A percentile compares a stretch with the other conserved stretches of the same genome.
Evolutionary conservation across 1,140 invertebrate genomes (phyloP).

Genomic region (Cephus cinctus): DNA sequence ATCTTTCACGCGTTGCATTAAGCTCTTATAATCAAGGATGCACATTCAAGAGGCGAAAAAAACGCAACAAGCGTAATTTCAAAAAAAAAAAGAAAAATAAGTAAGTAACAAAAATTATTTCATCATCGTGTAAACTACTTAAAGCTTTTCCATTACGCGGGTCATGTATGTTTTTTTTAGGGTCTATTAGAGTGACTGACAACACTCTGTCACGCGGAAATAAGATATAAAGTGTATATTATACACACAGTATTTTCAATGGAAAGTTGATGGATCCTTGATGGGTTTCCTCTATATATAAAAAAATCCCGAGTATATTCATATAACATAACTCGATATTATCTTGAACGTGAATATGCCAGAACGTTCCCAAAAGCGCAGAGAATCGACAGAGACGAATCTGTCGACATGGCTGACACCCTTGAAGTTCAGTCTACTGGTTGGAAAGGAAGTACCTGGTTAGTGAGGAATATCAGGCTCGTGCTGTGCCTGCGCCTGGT

Average conservation of each 20-base stretch:
- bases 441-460: conserved; percentile 58
- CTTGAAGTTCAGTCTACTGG: neutral
- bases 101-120: too few relatives aligned
- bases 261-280: too few relatives aligned
- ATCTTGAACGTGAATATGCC: neutral
- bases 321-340: too few relatives aligned
- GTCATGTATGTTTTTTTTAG: too few relatives aligned
- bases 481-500: conserved; percentile 71
- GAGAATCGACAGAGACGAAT: neutral
- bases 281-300: too few relatives aligned
- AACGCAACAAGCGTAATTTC: conserved; percentile 32
- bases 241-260: too few relatives aligned
- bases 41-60: conserved; percentile 32
- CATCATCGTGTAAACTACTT: too few relatives aligned
- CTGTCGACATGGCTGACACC: neutral
- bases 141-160: too few relatives aligned
- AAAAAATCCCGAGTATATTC: too few relatives aligned
- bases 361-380: neutral
- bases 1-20: conserved; percentile 26
- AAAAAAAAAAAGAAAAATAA: conserved; percentile 9
- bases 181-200: too few relatives aligned
- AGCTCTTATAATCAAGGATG: conserved; percentile 28
- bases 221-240: too few relatives aligned
- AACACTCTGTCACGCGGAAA: too few relatives aligned
- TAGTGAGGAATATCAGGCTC: conserved; percentile 61